Base-by-base conservation (phyloP, 1,140 invertebrate genomes). In the Drosophila oshimai region DNA sequence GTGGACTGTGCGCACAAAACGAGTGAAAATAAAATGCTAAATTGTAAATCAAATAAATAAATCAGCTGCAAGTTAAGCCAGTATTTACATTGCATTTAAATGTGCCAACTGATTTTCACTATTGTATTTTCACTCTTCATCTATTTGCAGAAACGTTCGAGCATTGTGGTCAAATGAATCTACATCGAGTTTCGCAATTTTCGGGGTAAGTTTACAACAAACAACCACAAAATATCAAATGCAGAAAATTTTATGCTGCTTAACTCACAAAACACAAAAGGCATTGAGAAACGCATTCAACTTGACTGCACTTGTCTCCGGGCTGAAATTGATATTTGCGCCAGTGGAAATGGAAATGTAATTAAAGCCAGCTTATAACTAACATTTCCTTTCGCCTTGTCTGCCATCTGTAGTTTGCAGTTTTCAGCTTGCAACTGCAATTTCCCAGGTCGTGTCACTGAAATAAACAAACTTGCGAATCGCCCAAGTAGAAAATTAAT, bases 401-500 rank as follows among this genome's bases (percentile, higher is more conserved):
- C 47, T 57, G 17, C 4, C 34, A 33, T 33, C 42, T 31, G 34
- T 22, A 65, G 10, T 37, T 46, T 36, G 20, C 29, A 42, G 47
- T 26, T 47, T 55, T 12, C 9, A 31, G 44, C 54, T 68, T 24
- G 15, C 20, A 22, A 6, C 33, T 50, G 46, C 20, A 24, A 31
- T 55, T 64, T 62, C 31, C 20, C 55, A 47, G 33, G 34, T 49
- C 46, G 50, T 71, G 69, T 64, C 51, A 47, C 29, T 49, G 44
- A 64, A 78, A 84, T 71, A 74, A 76, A 65, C 50, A 76, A 71
- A 51, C 55, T 55, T 57, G 34, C 26, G 74, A 50, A 15, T 28
- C 50, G 28, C 26, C 44, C 31, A 47, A 60, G 62, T 61, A 51
- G 42, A 74, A 83, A 83, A 84, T 74, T 70, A 84, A 78, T 78